Percentiles rank a stretch among this genome's conserved stretches.
Evolutionary conservation across 2,888 invertebrate genomes (phyloP).

Genomic region (Mystacides longicornis): DNA sequence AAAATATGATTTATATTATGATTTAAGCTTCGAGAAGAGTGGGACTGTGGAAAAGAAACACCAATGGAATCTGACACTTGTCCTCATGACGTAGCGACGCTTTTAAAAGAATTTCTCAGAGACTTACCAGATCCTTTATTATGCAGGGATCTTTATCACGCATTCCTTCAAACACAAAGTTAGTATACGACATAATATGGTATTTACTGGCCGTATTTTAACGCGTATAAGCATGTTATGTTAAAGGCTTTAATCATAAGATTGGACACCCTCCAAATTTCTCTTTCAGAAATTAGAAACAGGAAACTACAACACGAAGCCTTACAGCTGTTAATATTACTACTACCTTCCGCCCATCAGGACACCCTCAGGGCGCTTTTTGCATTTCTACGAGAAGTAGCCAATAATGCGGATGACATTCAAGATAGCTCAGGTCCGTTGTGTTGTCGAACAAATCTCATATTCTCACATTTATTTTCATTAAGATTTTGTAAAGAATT

Average conservation of each 20-base stretch:
- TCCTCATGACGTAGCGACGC: slow-evolving; percentile 88
- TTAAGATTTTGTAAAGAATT: no score
- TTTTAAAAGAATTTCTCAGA: slow-evolving; percentile 87
- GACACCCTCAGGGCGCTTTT: slow-evolving; percentile 83
- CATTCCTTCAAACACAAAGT: slow-evolving; percentile 90
- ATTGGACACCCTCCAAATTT: no score
- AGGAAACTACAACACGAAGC: slow-evolving; percentile 76
- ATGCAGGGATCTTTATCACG: slow-evolving; percentile 80
- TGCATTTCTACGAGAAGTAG: slow-evolving; percentile 72
- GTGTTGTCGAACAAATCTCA: no score
- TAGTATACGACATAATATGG: slow-evolving; percentile 33
- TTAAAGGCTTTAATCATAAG: no score
- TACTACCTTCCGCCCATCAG: slow-evolving; percentile 79
- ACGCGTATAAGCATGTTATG: no score
- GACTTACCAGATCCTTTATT: slow-evolving; percentile 89
- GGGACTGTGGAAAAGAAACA: slow-evolving; percentile 72
- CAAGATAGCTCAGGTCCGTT: slow-evolving; percentile 41
- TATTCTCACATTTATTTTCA: no score
- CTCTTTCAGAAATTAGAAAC: slow-evolving; percentile 67
- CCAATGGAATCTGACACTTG: slow-evolving; percentile 72
- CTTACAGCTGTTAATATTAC: slow-evolving; percentile 72
- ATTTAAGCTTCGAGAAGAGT: slow-evolving; percentile 77
- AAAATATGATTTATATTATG: neutral
- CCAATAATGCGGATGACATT: slow-evolving; percentile 62
- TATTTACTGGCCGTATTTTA: no score